Evolutionary conservation across 2,888 invertebrate genomes (phyloP).

Genomic region (Eupithecia insigniata): DNA sequence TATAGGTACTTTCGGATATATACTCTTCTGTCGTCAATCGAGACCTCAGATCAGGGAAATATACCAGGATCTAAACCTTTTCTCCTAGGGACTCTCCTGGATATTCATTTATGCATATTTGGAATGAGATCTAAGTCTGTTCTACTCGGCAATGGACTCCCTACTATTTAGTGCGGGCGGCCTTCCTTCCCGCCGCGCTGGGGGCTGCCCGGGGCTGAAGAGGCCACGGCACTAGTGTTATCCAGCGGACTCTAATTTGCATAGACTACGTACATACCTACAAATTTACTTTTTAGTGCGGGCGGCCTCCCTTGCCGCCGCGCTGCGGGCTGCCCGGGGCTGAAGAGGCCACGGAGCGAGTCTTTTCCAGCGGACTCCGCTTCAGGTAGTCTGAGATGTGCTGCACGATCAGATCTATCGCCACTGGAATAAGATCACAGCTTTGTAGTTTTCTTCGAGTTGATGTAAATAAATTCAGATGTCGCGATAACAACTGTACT

Average conservation of each 20-base stretch:
- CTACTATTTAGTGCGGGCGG: conserved; percentile 65
- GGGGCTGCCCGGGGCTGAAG: conserved; percentile 73
- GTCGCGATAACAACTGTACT: background rate
- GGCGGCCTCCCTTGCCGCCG: conserved; percentile 68
- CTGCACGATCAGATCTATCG: conserved; percentile 98
- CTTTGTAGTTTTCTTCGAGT: background rate
- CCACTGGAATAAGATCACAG: conserved; percentile 89
- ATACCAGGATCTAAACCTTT: no score
- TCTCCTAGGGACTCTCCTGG: background rate
- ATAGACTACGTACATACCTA: no score
- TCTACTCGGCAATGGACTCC: no score
- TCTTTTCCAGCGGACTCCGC: conserved; percentile 61
- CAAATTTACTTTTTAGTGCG: conserved; percentile 62
- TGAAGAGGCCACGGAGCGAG: conserved; percentile 57
- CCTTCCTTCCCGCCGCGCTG: conserved; percentile 71
- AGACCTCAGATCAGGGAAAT: no score
- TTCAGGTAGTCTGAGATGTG: conserved; percentile 96
- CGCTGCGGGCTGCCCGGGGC: conserved; percentile 76
- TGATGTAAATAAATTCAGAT: background rate
- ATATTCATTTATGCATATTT: background rate
- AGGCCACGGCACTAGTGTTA: conserved; percentile 52
- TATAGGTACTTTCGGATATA: background rate
- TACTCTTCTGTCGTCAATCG: background rate
- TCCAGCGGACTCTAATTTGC: conserved; percentile 74
- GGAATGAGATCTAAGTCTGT: background rate